These are phyloP conservation scores for Riparia riparia DNA, from an alignment of 2,113 vertebrate genomes.

Conservation along the genomic window DNA sequence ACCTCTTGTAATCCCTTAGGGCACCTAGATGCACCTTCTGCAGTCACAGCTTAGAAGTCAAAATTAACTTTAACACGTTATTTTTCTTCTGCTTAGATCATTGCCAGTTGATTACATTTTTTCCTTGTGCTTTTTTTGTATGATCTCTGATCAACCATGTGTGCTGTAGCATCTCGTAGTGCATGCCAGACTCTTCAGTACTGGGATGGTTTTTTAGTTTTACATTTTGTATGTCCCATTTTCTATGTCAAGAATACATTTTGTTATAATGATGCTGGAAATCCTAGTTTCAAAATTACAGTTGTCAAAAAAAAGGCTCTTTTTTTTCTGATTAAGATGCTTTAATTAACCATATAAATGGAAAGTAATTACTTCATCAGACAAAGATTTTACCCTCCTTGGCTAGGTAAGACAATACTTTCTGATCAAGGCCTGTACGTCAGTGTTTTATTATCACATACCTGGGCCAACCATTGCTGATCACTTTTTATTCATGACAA, in stretches of 20 bases:
- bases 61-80: neutral
- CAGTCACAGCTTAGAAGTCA: neutral
- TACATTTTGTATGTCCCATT: neutral
- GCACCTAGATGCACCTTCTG: neutral
- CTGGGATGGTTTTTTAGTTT: neutral
- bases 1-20: accelerated
- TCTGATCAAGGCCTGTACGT: neutral
- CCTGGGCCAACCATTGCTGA: neutral
- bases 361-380: neutral
- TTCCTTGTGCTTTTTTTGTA: neutral
- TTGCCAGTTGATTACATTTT: neutral
- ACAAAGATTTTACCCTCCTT: neutral
- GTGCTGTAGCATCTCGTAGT: neutral
- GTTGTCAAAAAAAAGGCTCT: neutral
- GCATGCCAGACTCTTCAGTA: neutral
- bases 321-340: neutral
- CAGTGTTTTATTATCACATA: neutral
- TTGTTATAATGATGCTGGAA: accelerated
- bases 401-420: neutral
- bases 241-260: neutral
- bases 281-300: neutral
- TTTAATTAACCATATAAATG: neutral
- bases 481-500: neutral
- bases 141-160: neutral
- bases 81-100: neutral